Evolutionary conservation across 1,140 invertebrate species (phyloP).

Genomic region (Drosophila simulans): DNA sequence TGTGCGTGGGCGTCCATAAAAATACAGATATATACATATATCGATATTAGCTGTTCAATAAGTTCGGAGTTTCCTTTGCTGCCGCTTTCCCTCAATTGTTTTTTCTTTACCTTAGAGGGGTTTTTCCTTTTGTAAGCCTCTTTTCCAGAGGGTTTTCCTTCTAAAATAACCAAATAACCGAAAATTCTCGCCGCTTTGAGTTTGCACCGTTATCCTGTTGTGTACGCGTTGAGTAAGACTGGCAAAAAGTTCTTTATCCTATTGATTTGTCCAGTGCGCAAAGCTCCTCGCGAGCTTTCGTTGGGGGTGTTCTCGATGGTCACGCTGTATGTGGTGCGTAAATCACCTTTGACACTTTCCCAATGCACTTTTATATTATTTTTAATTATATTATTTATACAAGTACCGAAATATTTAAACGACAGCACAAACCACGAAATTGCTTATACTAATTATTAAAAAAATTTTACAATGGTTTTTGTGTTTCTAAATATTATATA

Average conservation of each 20-base stretch:
- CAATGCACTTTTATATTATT: not conserved
- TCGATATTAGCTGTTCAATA: slow-evolving; percentile 30
- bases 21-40: slow-evolving; percentile 43
- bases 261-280: slow-evolving; percentile 68
- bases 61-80: not conserved
- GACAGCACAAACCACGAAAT: no score
- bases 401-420: not conserved
- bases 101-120: slow-evolving; percentile 14
- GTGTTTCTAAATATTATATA: no score
- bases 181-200: slow-evolving; percentile 20
- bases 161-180: slow-evolving; percentile 28
- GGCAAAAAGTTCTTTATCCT: slow-evolving; percentile 47
- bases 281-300: slow-evolving; percentile 43
- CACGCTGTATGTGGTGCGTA: not conserved
- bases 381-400: not conserved
- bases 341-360: slow-evolving; percentile 6
- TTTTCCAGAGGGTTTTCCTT: slow-evolving; percentile 15
- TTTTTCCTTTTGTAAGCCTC: slow-evolving; percentile 1
- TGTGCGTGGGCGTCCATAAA: slow-evolving; percentile 49
- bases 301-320: slow-evolving; percentile 31
- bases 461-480: no score
- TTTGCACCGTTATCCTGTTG: slow-evolving; percentile 62
- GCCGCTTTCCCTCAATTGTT: not conserved
- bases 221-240: slow-evolving; percentile 74
- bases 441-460: no score